Evolutionary conservation across 1,140 invertebrate genomes (phyloP), one percentile per base, ranked within the genome.

Genomic region (Cyclina sinensis): DNA sequence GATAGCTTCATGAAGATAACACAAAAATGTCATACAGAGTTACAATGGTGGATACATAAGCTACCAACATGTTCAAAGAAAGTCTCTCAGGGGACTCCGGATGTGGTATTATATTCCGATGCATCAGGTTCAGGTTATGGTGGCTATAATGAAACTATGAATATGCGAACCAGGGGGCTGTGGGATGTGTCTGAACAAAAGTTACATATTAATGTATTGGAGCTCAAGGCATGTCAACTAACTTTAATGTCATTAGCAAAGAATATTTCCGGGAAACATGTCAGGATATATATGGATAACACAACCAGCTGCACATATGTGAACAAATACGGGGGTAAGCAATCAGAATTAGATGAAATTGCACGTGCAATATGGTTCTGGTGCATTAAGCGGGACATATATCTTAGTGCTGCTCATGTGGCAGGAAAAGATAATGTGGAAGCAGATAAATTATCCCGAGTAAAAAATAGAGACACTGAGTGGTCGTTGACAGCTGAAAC

Each of bases 261-360:
- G 32, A 27, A 39, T 5, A 70, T 16, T 12, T 9, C 11, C 27
- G 5, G n/a, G 7, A 35, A n/a, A 18, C 65, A 70, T 27, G 24
- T 70, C 18, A 70, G 37, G 32, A 5, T 70, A 30, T 70, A 35
- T 70, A 70, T 70, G 65, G 65, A 70, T 21, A 70, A 70, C 21
- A 70, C 65, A 3, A 70, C 30, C 32, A 70, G 65, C 24, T 32
- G 30, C 24, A 12, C 65, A 9, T 70, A 70, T 21, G 32, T 70
- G 32, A 39, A 70, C 11, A 70, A 70, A 11, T 70, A 30, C 24
- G 65, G 65, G 27, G 65, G 24, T 9, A 32, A 39, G 16, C 5
- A 32, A n/a, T n/a, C 30, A 30, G 4, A 32, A 16, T 21, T 70
- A 27, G 24, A 70, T n/a, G 16, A 16, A 70, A 30, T 70, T 30